phyloP scores from a whole-genome alignment of 2,888 invertebrate genomes.

The Ornithoptera alexandrae region DNA sequence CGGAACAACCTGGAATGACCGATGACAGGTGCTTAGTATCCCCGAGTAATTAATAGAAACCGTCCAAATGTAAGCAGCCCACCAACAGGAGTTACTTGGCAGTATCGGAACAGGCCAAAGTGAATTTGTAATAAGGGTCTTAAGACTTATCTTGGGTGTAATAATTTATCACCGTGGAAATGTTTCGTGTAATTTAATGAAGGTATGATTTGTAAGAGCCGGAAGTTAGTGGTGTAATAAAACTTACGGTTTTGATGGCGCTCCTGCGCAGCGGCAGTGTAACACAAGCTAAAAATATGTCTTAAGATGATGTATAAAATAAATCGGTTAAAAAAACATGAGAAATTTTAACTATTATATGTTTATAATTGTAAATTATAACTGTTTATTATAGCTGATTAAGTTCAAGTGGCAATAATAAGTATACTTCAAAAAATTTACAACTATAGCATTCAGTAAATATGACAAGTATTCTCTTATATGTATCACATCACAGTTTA shows the following conservation, averaged over 20 bases:
- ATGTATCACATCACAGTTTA: too few relatives aligned
- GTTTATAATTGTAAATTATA: too few relatives aligned
- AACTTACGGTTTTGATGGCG: not conserved
- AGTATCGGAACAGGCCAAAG: slow-evolving; percentile 52
- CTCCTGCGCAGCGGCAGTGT: not conserved
- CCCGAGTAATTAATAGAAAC: slow-evolving; percentile 62
- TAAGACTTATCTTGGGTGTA: slow-evolving; percentile 53
- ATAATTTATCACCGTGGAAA: slow-evolving; percentile 53
- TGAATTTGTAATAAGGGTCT: slow-evolving; percentile 67
- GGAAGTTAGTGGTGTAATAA: not conserved
- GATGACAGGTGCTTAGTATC: slow-evolving; percentile 65
- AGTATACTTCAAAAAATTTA: too few relatives aligned
- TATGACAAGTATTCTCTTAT: too few relatives aligned
- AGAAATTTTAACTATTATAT: too few relatives aligned
- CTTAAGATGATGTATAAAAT: too few relatives aligned
- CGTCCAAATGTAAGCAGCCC: slow-evolving; percentile 51
- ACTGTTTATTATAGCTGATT: too few relatives aligned
- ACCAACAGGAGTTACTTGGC: slow-evolving; percentile 60
- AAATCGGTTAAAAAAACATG: too few relatives aligned
- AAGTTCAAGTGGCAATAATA: too few relatives aligned
- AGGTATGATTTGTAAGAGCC: slow-evolving; percentile 9
- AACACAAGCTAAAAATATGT: too few relatives aligned
- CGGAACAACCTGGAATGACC: slow-evolving; percentile 45
- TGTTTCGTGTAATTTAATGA: slow-evolving; percentile 34
- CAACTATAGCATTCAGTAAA: too few relatives aligned